Evolutionary conservation across 2,113 vertebrate species (phyloP).

Genomic region (Gavialis gangeticus): DNA sequence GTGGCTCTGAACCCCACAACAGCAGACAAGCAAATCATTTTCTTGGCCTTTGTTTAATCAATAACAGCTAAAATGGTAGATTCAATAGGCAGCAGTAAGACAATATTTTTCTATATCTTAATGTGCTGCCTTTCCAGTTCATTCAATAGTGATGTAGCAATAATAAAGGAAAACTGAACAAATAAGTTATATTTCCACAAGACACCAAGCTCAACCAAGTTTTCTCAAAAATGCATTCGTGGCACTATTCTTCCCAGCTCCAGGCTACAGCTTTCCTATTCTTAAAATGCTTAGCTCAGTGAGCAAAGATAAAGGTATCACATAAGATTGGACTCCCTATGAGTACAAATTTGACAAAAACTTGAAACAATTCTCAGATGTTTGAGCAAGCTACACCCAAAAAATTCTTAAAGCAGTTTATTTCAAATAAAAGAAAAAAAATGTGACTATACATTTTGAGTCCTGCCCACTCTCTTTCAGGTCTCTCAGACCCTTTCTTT

Average conservation of each 20-base stretch:
- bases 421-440: too few relatives aligned
- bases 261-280: not conserved
- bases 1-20: not conserved
- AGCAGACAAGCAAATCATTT: not conserved
- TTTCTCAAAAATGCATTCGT: conserved; percentile 50
- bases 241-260: not conserved
- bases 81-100: not conserved
- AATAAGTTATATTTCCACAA: not conserved
- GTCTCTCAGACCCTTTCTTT: not conserved
- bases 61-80: not conserved
- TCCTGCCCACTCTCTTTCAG: not conserved
- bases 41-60: not conserved
- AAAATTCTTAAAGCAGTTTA: not conserved
- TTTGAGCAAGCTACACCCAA: not conserved
- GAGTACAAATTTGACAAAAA: conserved; percentile 5
- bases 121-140: conserved; percentile 8
- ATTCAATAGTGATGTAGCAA: conserved; percentile 12
- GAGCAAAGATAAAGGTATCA: not conserved
- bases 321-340: conserved; percentile 18
- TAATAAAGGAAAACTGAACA: conserved; percentile 38
- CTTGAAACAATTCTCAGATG: not conserved
- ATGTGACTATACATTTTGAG: not conserved
- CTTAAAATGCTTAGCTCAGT: conserved; percentile 13
- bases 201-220: conserved; percentile 23
- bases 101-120: conserved; percentile 37